These are phyloP conservation scores for Danio jaintianensis DNA, from an alignment of 2,797 vertebrate genomes.

Conservation along the genomic window DNA sequence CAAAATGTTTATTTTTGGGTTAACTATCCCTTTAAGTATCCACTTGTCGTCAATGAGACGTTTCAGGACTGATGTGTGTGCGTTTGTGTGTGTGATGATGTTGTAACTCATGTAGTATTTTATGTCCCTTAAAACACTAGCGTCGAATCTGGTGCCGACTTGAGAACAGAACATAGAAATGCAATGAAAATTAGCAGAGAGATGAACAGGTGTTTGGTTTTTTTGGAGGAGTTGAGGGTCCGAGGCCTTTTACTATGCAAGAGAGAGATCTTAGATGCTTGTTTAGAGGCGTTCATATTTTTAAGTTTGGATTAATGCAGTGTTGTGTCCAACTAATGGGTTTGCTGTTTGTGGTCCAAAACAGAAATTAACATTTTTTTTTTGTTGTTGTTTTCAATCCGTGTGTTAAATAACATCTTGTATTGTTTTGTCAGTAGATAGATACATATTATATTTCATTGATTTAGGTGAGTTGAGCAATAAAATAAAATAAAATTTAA, in stretches of 20 bases:
- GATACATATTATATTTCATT: conserved; percentile 18
- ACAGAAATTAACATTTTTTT: not conserved
- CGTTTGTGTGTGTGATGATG: not conserved
- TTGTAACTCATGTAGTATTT: not conserved
- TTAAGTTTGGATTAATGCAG: conserved; percentile 14
- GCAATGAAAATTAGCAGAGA: not conserved
- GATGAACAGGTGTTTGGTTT: not conserved
- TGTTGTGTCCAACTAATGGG: not conserved
- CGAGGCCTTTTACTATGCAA: conserved; percentile 46
- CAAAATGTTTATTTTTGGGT: too few species aligned
- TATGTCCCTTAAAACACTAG: conserved; percentile 11
- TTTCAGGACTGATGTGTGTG: not conserved
- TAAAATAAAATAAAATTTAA: conserved; percentile 27
- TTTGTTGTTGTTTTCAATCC: not conserved
- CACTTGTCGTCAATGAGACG: conserved; percentile 27
- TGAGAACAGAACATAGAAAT: not conserved
- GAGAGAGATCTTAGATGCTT: conserved; percentile 27
- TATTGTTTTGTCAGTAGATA: conserved; percentile 18
- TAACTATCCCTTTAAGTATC: not conserved
- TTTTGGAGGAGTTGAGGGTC: not conserved
- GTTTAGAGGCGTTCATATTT: not conserved
- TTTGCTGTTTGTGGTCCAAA: conserved; percentile 22
- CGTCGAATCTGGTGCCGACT: not conserved
- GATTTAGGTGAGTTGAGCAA: conserved; percentile 33
- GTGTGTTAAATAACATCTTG: conserved; percentile 30